Conservation (phyloP, 2,113 vertebrate species). For the Rousettus leschenaultii region DNA sequence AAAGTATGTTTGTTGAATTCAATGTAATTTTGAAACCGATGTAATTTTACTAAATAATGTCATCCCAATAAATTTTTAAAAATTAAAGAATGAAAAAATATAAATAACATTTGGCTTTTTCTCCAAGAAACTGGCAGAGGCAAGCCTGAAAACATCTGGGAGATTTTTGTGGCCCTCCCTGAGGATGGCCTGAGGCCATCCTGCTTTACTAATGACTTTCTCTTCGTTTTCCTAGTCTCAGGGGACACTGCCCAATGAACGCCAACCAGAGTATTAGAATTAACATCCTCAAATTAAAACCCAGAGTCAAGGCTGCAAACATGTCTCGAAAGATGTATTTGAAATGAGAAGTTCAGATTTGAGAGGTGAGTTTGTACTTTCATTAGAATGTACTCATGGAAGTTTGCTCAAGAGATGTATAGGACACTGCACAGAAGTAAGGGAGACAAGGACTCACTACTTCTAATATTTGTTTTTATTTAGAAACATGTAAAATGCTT, state of each 20-base stretch:
- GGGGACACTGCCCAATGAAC: not conserved
- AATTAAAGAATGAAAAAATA: not conserved
- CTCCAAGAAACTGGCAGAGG: not conserved
- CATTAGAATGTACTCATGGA: not conserved
- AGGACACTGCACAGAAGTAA: not conserved
- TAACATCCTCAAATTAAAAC: not conserved
- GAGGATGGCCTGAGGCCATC: not conserved
- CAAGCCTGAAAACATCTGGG: not conserved
- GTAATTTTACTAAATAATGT: too few relatives aligned
- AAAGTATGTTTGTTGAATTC: too few relatives aligned
- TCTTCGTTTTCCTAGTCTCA: not conserved
- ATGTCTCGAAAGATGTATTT: not conserved
- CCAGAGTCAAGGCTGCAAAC: not conserved
- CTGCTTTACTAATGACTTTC: not conserved
- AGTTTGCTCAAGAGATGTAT: not conserved
- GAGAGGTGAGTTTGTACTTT: not conserved
- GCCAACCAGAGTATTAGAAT: not conserved
- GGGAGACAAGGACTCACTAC: too few relatives aligned
- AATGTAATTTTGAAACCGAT: too few relatives aligned
- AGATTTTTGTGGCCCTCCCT: not conserved
- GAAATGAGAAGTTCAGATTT: not conserved
- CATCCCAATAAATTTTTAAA: too few relatives aligned
- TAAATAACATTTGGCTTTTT: not conserved
- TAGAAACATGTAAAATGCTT: too few relatives aligned
- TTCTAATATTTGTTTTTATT: too few relatives aligned